Percentiles rank a stretch among this genome's conserved stretches.
phyloP scores from a whole-genome alignment of 1,140 invertebrate genomes.

The Physella acuta region DNA sequence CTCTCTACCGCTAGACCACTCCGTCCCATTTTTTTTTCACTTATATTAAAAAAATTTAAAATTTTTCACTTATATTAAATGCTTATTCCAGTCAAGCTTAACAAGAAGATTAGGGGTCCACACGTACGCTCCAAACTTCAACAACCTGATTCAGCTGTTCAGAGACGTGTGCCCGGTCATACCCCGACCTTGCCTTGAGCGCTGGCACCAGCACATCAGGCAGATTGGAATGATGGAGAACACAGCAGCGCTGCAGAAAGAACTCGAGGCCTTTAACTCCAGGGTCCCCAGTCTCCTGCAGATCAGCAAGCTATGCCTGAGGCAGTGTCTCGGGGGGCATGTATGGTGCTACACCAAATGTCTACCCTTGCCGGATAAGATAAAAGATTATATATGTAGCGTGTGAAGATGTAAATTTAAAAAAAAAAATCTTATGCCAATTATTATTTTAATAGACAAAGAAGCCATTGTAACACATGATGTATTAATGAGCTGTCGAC shows the following conservation, averaged over 20 bases:
- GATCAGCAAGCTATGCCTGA: background rate
- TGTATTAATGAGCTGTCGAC: too few species aligned
- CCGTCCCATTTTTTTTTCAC: too few species aligned
- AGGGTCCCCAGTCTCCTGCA: background rate
- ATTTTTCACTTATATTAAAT: too few species aligned
- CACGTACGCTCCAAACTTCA: background rate
- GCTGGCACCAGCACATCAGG: background rate
- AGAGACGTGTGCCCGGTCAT: background rate
- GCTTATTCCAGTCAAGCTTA: too few species aligned
- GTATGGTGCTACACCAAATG: background rate
- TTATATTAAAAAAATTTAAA: too few species aligned
- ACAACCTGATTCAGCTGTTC: background rate
- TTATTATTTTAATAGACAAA: too few species aligned
- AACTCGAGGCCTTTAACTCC: background rate
- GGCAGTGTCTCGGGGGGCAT: conserved; percentile 6
- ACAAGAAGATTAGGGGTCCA: too few species aligned
- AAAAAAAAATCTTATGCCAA: too few species aligned
- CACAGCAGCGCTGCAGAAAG: background rate
- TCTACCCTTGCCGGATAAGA: conserved; percentile 8
- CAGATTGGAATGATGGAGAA: background rate
- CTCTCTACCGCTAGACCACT: too few species aligned
- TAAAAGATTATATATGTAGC: conserved; percentile 13
- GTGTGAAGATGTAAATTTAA: background rate
- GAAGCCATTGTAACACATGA: too few species aligned
- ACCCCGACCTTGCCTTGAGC: background rate